Base-by-base conservation (phyloP, 1,140 invertebrate genomes). In the Mizuhopecten yessoensis region DNA sequence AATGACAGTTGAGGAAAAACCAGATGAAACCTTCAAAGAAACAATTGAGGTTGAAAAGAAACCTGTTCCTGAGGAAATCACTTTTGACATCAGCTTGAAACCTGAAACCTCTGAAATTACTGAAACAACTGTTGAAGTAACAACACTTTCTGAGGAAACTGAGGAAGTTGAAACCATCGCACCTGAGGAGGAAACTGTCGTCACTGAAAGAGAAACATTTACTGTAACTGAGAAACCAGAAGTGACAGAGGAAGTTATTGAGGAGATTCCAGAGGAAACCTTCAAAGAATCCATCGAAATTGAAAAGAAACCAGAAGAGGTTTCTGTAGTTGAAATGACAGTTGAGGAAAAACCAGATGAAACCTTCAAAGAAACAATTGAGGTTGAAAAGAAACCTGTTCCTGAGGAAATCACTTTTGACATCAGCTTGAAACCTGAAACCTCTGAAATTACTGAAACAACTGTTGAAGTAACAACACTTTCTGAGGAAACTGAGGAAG, bases 261-360 rank as follows among this genome's bases (percentile, higher is more conserved):
- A 87, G 86, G 57, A 57, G 89, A 33, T 75, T 34, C 34, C 34
- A 29, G 88, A 89, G 75, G 90, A 90, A 89, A 87, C 33, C 29
- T 86, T 91, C 23, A 91, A 93, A 87, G 90, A 92, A 92, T 89
- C 88, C 9, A 86, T 75, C 29, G 89, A 91, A 91, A 94, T 92
- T 86, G 90, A 45, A 91, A 94, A 92, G 88, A 93, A 88, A 92
- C 90, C 42, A 90, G 86, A 90, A 87, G 49, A 87, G n/a, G 87
- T 86, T 29, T 87, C 39, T 17, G 39, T 45, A 2, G 29, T 34
- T 29, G 33, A 42, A 33, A 33, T 86, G 17, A 33, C 34, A 34
- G 86, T 86, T 20, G 86, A 34, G 36, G 33, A 36, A 3, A 75
- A 42, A 87, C 86, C 29, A 57, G 88, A 86, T n/a, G 33, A 86